Base-by-base conservation (phyloP, 2,888 invertebrate genomes). In the Serrognathus titanus region DNA sequence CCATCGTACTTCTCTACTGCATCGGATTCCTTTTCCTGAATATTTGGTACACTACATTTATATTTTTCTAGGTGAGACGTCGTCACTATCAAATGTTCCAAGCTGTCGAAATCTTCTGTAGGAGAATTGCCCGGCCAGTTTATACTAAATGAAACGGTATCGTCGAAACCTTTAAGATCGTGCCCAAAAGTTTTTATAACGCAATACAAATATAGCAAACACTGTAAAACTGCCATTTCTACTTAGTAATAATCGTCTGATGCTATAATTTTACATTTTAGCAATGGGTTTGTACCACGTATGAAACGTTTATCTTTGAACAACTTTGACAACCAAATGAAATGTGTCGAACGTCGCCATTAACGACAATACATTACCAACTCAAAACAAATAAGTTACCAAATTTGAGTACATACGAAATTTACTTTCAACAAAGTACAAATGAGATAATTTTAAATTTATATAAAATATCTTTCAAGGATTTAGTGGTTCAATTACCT, bases 61-160 rank as follows among this genome's bases (percentile, higher is more conserved):
- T 94, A 97, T 64, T 85, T 84, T 72, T 97, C 96, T 69, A 91
- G 85, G 60, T 90, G 85, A 11, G 85, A 82, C 10, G 93, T 90
- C 51, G 83, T 86, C 51, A 94, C 84, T 62, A 84, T 78, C 53
- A 92, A 77, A 9, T 84, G 77, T 68, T 90, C 88, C 58, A 60
- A 55, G 16, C 62, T 60, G 62, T 70, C 66, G 62, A 79, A 74
- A 63, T 79, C 71, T 57, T 80, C 65, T 40, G 55, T 52, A 8
- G 61, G 16, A 57, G 70, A 70, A 65, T 79, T 77, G 1, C 89
- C 86, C 24, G 87, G 85, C 91, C 92, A 89, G 73, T 89, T 87
- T 50, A 94, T 86, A 75, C 86, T 87, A 73, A 89, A 94, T 49
- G 91, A 75, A 67, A 92, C 83, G 1, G 86, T 86, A 76, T 93